Percentiles rank a stretch among this genome's conserved stretches.
Conservation (phyloP, 2,888 invertebrate species). For the Stenodema calcarata region DNA sequence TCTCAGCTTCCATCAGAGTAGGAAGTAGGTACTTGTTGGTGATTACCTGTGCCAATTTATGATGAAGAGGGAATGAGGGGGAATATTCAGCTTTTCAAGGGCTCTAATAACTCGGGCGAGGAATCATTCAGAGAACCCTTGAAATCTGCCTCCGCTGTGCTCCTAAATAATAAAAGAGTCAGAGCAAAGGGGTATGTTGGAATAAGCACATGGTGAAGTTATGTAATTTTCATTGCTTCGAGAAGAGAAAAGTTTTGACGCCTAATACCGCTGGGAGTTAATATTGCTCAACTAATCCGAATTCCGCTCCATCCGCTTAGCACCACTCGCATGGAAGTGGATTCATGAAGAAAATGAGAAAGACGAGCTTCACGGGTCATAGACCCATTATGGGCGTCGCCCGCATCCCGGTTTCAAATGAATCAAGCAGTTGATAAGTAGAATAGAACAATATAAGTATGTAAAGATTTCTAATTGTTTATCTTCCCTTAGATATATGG, state of each 20-base stretch:
- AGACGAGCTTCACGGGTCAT: too few relatives aligned
- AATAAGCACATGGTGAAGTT: background rate
- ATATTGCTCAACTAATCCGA: slow-evolving; percentile 21
- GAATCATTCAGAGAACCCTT: background rate
- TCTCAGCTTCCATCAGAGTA: background rate
- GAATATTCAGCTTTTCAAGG: background rate
- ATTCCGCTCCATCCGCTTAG: too few relatives aligned
- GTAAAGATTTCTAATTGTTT: too few relatives aligned
- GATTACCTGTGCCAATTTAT: background rate
- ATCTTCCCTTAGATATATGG: too few relatives aligned
- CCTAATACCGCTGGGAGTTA: background rate
- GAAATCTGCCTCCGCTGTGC: background rate
- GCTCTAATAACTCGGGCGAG: background rate
- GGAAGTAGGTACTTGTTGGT: background rate
- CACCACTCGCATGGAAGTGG: too few relatives aligned
- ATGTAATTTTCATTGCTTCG: slow-evolving; percentile 9
- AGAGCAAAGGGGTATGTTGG: background rate
- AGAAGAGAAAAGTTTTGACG: slow-evolving; percentile 4
- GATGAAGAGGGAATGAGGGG: background rate
- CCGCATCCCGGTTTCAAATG: too few relatives aligned
- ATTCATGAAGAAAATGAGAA: too few relatives aligned
- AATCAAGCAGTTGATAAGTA: too few relatives aligned
- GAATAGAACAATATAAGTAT: too few relatives aligned
- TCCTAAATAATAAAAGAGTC: background rate
- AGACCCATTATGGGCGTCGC: too few relatives aligned